phyloP scores from a whole-genome alignment of 2,113 vertebrate genomes.

The Rutilus rutilus region DNA sequence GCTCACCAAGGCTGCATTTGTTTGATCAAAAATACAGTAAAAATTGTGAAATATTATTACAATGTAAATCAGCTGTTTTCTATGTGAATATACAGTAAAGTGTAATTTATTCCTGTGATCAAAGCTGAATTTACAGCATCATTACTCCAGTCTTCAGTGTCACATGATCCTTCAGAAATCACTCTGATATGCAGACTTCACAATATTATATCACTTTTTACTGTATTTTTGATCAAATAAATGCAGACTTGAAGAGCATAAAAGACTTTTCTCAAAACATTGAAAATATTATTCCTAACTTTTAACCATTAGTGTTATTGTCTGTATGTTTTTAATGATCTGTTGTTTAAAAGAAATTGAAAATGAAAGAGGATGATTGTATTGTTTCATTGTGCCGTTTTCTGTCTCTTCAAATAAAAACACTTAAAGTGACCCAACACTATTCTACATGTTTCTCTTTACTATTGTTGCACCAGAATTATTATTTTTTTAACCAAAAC shows the following conservation, averaged over 20 bases:
- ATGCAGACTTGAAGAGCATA: not conserved
- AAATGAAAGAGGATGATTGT: not conserved
- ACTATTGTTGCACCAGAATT: no score
- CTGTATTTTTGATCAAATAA: not conserved
- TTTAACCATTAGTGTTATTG: no score
- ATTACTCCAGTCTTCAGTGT: not conserved
- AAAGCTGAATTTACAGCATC: not conserved
- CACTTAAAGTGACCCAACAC: not conserved
- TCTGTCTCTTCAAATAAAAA: not conserved
- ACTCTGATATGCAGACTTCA: not conserved
- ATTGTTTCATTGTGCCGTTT: not conserved
- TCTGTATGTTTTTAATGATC: no score
- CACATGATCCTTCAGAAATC: not conserved
- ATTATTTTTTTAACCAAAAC: no score
- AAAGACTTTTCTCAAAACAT: not conserved
- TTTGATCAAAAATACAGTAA: not conserved
- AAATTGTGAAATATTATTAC: not conserved
- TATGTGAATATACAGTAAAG: not conserved
- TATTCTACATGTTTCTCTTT: not conserved
- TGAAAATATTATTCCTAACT: not conserved
- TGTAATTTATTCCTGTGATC: not conserved
- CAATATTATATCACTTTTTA: not conserved
- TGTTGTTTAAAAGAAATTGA: not conserved
- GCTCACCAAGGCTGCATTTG: not conserved
- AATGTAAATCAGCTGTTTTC: not conserved